Evolutionary conservation across 2,888 invertebrate species (phyloP), one percentile per base, ranked within the genome.

Genomic region (Calameuta idolon): DNA sequence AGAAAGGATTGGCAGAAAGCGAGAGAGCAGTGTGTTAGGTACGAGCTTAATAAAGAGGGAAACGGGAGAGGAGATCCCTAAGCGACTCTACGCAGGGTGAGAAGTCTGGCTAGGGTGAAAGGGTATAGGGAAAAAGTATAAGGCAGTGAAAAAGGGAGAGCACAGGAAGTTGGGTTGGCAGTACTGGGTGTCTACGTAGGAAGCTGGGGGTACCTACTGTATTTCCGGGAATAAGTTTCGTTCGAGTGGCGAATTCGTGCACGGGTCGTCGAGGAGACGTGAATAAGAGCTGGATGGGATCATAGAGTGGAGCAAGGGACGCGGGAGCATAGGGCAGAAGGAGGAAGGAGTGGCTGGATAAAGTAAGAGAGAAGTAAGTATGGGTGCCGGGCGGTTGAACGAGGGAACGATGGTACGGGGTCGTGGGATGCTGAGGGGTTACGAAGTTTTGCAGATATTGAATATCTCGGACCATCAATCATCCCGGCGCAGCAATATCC

Each of bases 391-490:
- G 71, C 71, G 33, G 33, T 71, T 71, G 33, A 34, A 71, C 71
- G 71, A 23, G 4, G 11, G 31, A 71, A 71, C 71, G 33, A 71
- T 31, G 31, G 71, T 31, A 71, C 31, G 33, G 71, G 71, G 71
- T 71, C 31, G n/a, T 12, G 34, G 34, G 74, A 79, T 78, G 82
- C 83, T 82, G 80, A 69, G 79, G 77, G 77, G 79, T 75, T 77
- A 77, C 81, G 77, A 89, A 89, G 84, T 90, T 89, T 87, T 83
- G 86, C 87, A 90, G 89, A 90, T 89, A 90, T 90, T 89, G 88
- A 90, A 90, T 90, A 90, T 90, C 90, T 88, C 85, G 87, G 87
- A 87, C 88, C 89, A 90, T 90, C 90, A 90, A 90, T 90, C 90
- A 90, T 85, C 82, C 81, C 78, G 82, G 82, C 83, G 84, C 82